Evolutionary conservation across 64 coral and sea anemone species (phyloP), one percentile per base, ranked within the genome.

Genomic region (Stylophora pistillata): DNA sequence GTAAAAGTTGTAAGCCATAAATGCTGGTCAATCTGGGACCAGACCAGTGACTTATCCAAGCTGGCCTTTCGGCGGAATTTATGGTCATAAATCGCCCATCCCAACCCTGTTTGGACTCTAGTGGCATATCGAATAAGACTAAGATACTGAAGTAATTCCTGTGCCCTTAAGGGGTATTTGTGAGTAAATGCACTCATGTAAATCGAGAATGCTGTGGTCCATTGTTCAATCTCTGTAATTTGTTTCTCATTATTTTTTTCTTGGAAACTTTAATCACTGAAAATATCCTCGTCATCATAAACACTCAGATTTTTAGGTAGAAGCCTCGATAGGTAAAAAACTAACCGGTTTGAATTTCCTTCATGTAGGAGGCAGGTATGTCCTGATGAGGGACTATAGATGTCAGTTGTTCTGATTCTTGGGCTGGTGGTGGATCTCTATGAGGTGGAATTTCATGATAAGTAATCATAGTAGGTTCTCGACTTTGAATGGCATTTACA

Each of bases 101-200:
- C n/a, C 29, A 72, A 14, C 9, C 70, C 70, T 14, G 27, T 72
- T 30, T 72, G 70, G 6, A 72, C 3, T 1, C 25, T 5, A 30
- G 70, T 28, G 6, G 70, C 70, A 72, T 72, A 72, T 28, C 75
- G 54, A 25, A 78, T 78, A 17, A 78, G 13, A n/a, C 75, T 78
- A 2, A 78, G 18, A 21, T 78, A 78, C 52, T 78, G 75, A 26
- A 78, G 56, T 6, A 78, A 56, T 58, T 74, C 72, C 72, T 74
- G 72, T 4, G 32, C 33, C 18, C 72, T 27, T 30, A 9, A 9
- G 17, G 72, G 72, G 15, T 37, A 74, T 14, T 74, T 74, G 0
- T 37, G 72, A 41, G 30, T 74, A 28, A 74, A 74, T 13, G 47
- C 30, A 74, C 72, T 72, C 72, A 41, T 74, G 41, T 74, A 74